Evolutionary conservation across 2,113 vertebrate genomes (phyloP), one percentile per base, ranked within the genome.

Genomic region (Gallinago undulata): DNA sequence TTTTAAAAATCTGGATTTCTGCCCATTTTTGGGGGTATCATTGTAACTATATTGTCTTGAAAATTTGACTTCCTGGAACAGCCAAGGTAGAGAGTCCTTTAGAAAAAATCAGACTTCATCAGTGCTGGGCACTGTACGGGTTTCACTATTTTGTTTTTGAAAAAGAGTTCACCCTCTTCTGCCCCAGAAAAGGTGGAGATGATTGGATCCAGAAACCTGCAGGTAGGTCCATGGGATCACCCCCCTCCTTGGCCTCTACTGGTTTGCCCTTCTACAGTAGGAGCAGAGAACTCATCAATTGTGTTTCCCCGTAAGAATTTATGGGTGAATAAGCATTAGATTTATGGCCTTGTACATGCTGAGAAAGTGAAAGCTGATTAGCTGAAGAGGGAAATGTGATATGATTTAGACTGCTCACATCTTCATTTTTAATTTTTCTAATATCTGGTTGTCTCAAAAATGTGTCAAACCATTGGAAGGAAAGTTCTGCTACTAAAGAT

Each of bases 71-170:
- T 96, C 84, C 89, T 94, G 81, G 74, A 85, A 82, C 56, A 41
- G 70, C 14, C 62, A 87, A 72, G 64, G 77, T 87, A 84, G 41
- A 76, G 79, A 89, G 66, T 87, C 62, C 74, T 84, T 83, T 28
- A 41, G 39, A 84, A 91, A 91, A 84, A 93, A 37, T 10, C 31
- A 56, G 69, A 39, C 39, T 70, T 13, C 33, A 31, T 70, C 63
- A 72, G 56, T 37, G 69, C 62, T 57, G 77, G 48, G 33, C 57
- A 68, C 1, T 5, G 33, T 53, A 76, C 27, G 0, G 6, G 51
- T 84, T 92, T 94, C 31, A 16, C 81, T 91, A 11, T 64, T 60
- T 56, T 96, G 94, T 91, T 97, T 89, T 87, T 79, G 89, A 87
- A 78, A 89, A 95, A 95, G 69, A 92, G 31, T 84, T 93, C 81